Evolutionary conservation across 2,797 vertebrate species (phyloP), one percentile per base, ranked within the genome.

Genomic region (Remorina albescens): DNA sequence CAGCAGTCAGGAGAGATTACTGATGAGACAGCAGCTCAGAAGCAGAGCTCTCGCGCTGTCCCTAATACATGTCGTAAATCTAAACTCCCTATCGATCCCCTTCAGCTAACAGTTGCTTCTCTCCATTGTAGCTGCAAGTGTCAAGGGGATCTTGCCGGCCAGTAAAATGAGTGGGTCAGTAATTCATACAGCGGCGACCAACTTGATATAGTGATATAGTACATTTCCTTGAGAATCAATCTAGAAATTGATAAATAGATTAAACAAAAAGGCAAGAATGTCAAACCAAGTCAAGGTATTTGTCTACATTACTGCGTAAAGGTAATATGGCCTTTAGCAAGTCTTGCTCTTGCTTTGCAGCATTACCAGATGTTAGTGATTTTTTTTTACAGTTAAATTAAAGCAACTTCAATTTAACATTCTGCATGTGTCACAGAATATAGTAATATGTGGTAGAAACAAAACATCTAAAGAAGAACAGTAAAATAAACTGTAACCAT

Each of bases 1-100:
- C 64, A 76, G 81, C 82, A 58, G 80, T 87, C 81, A 83, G 55
- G 71, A 74, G 74, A 70, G 78, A 84, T 88, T 86, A 81, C 64
- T 39, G 66, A 78, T 68, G 77, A 71, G 81, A 56, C 4, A 5
- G 64, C 56, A 80, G 81, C 57, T 81, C 68, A 69, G 53, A 62
- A 82, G 76, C 79, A 74, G 49, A 53, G 23, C 42, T 68, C 76
- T 85, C 74, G 50, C 70, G 28, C 42, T 55, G 65, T 75, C 73
- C 60, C 44, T 69, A 26, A 7, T 80, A 72, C 69, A 69, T 57
- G 76, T 77, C 80, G 76, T 59, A 83, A 64, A 86, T 88, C 61
- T 81, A 58, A 68, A 47, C 68, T 84, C 47, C 34, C 36, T 61
- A 30, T 69, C 66, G 51, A 65, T 46, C 53, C 51, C 57, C 62